These are phyloP conservation scores for Mus musculus DNA, from an alignment of 2,113 vertebrate species.

Conservation along the genomic window DNA sequence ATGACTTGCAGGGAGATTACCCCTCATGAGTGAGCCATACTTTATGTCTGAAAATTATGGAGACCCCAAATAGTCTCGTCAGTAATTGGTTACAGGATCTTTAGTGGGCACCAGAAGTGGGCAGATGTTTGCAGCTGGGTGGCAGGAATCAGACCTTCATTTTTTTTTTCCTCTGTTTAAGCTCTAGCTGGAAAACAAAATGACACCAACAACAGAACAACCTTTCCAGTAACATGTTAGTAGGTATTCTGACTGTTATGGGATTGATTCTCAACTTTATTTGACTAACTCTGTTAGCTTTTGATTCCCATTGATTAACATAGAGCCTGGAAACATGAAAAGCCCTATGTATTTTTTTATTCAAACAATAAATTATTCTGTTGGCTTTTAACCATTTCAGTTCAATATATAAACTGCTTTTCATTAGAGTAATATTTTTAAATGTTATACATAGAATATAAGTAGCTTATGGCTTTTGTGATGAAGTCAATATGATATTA, in stretches of 20 bases:
- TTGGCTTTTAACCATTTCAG: not conserved
- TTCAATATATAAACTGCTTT: not conserved
- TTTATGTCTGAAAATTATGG: not conserved
- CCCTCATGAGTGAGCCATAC: not conserved
- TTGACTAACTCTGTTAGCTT: not conserved
- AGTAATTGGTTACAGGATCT: not conserved
- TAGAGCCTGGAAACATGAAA: not conserved
- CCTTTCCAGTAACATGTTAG: not conserved
- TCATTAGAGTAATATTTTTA: not conserved
- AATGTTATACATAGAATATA: not conserved
- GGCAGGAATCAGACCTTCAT: not conserved
- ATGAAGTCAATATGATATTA: not conserved
- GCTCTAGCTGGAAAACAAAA: not conserved
- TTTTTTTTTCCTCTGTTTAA: conserved; percentile 14
- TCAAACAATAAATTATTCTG: not conserved
- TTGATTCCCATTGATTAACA: not conserved
- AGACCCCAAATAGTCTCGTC: not conserved
- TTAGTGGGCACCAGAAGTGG: not conserved
- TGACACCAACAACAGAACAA: not conserved
- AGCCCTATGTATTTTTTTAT: not conserved
- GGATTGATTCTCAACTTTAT: not conserved
- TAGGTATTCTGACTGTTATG: not conserved
- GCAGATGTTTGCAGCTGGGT: not conserved
- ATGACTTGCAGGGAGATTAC: not conserved
- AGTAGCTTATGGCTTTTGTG: not conserved